Conservation (phyloP, 2,888 invertebrate species). For the Formica aserva region DNA sequence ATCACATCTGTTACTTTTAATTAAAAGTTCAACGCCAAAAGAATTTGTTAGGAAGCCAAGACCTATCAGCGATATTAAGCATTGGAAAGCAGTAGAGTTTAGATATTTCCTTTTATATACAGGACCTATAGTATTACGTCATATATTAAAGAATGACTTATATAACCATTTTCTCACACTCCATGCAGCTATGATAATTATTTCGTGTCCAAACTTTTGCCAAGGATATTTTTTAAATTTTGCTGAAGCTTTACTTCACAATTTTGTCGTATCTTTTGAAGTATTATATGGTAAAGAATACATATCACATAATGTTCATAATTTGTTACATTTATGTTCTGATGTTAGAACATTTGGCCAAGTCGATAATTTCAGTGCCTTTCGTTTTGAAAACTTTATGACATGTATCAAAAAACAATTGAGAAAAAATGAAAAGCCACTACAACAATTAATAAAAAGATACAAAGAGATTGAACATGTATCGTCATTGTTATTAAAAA, state of each 20-base stretch:
- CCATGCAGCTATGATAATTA: conserved; percentile 8
- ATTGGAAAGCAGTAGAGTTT: conserved; percentile 5
- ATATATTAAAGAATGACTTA: neutral
- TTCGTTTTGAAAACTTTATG: neutral
- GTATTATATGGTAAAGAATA: neutral
- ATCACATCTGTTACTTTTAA: conserved; percentile 8
- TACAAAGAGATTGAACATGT: neutral
- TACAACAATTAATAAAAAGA: conserved; percentile 8
- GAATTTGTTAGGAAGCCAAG: neutral
- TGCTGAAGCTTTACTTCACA: neutral
- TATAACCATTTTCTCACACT: neutral
- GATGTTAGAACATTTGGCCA: neutral
- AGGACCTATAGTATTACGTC: neutral
- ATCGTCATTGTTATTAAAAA: neutral
- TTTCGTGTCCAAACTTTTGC: neutral
- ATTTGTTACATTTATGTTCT: neutral
- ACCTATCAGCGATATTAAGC: neutral
- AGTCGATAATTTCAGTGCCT: neutral
- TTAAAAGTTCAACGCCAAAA: neutral
- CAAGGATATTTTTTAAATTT: neutral
- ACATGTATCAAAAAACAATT: neutral
- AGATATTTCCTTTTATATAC: neutral
- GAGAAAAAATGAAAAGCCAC: conserved; percentile 10
- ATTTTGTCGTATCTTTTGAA: neutral
- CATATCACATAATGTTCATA: neutral